Percentiles rank a stretch among this genome's conserved stretches.
phyloP scores from a whole-genome alignment of 2,113 vertebrate species.

The Cyanoderma ruficeps region DNA sequence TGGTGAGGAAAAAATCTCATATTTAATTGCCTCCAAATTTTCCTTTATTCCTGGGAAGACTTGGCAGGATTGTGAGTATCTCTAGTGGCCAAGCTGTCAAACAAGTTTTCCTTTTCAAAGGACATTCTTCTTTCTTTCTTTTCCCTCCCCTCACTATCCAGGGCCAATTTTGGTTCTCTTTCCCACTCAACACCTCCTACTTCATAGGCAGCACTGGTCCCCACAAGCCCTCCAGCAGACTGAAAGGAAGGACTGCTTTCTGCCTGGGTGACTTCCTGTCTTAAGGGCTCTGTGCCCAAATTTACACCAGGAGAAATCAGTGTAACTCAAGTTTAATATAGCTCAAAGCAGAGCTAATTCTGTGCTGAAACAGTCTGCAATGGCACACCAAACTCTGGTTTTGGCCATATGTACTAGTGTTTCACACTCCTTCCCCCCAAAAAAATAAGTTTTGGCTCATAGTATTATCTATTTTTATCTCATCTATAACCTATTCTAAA shows the following conservation, averaged over 20 bases:
- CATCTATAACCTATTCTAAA: neutral
- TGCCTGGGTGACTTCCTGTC: constrained; percentile 37
- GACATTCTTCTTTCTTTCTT: neutral
- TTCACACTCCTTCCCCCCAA: neutral
- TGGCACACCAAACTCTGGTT: neutral
- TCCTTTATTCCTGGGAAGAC: constrained; percentile 10
- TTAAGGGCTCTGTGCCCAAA: neutral
- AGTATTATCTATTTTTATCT: constrained; percentile 27
- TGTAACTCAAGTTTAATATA: constrained; percentile 37
- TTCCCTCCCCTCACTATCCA: neutral
- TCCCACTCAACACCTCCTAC: constrained; percentile 10
- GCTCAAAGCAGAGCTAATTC: constrained; percentile 37
- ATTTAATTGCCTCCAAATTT: constrained; percentile 35
- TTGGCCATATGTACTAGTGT: neutral
- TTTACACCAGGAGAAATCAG: constrained; percentile 28
- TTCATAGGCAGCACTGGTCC: neutral
- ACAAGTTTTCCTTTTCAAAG: constrained; percentile 30
- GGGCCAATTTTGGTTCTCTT: neutral
- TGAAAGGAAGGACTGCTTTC: neutral
- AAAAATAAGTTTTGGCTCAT: neutral
- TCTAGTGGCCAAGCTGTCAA: constrained; percentile 35
- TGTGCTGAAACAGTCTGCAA: constrained; percentile 16
- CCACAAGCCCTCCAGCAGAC: constrained; percentile 28
- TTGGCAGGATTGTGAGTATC: constrained; percentile 32
- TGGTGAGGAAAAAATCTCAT: constrained; percentile 2